These are phyloP conservation scores for Galendromus occidentalis DNA, from an alignment of 1,140 invertebrate species.

Conservation along the genomic window DNA sequence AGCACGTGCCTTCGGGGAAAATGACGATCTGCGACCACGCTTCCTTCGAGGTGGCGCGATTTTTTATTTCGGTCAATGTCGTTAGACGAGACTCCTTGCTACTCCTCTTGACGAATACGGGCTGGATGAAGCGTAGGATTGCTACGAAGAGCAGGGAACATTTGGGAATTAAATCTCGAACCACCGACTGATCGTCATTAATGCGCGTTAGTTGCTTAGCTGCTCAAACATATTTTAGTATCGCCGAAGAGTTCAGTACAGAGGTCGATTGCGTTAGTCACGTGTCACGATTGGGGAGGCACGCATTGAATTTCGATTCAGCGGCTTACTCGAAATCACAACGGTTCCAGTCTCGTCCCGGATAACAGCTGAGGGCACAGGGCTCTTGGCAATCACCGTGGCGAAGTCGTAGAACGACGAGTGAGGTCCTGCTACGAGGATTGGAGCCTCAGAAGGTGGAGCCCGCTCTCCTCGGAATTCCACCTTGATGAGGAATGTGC, in stretches of 20 bases:
- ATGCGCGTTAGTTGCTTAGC: too few relatives aligned
- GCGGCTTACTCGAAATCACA: constrained; percentile 4
- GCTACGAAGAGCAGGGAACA: neutral
- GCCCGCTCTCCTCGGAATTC: neutral
- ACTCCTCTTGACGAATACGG: constrained; percentile 76
- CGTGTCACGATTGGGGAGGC: too few relatives aligned
- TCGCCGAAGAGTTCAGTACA: too few relatives aligned
- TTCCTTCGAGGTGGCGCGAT: constrained; percentile 53
- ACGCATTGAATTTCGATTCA: too few relatives aligned
- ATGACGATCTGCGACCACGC: constrained; percentile 88
- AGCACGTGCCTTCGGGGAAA: constrained; percentile 88
- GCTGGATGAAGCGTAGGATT: constrained; percentile 48
- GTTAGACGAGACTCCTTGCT: constrained; percentile 74
- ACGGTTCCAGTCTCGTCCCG: constrained; percentile 10
- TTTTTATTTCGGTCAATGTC: constrained; percentile 72
- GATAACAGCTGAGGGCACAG: constrained; percentile 6
- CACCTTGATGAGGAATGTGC: neutral
- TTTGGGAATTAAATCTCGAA: too few relatives aligned
- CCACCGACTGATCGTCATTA: too few relatives aligned
- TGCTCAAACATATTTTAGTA: too few relatives aligned
- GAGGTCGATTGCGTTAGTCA: too few relatives aligned
- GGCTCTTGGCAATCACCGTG: constrained; percentile 6
- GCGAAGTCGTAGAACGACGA: constrained; percentile 10
- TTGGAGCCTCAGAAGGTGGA: neutral
- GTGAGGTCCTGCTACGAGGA: constrained; percentile 7